Evolutionary conservation across 2,113 vertebrate species (phyloP).

Genomic region (Camarhynchus parvulus): DNA sequence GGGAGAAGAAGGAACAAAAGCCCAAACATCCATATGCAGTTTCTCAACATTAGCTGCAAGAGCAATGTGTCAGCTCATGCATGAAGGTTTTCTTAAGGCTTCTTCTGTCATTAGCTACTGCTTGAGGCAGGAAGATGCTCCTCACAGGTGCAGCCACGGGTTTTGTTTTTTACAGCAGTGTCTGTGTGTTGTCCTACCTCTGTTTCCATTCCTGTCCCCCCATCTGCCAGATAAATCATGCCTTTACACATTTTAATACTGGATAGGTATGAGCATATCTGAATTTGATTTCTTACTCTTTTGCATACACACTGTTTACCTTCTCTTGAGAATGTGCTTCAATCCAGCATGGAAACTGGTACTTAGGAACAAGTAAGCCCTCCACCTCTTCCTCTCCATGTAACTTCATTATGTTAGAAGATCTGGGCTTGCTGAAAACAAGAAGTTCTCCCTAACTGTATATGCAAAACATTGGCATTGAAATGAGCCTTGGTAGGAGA

Average conservation of each 20-base stretch:
- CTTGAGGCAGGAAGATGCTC: background rate
- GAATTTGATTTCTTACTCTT: background rate
- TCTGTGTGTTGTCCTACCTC: background rate
- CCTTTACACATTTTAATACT: background rate
- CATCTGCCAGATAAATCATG: background rate
- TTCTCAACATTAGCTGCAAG: background rate
- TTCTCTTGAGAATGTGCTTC: background rate
- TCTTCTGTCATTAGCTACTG: background rate
- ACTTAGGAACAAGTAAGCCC: background rate
- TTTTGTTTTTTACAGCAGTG: background rate
- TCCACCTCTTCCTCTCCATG: background rate
- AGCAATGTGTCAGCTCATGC: background rate
- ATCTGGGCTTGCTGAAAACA: background rate
- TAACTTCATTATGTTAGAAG: background rate
- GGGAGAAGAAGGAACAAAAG: background rate
- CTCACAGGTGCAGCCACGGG: rapidly evolving
- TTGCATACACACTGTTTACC: background rate
- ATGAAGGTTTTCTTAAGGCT: background rate
- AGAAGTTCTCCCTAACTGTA: background rate
- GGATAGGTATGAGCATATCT: background rate
- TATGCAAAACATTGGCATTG: background rate
- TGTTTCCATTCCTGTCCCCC: rapidly evolving
- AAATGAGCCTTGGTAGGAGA: background rate
- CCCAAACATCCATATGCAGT: background rate
- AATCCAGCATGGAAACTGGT: background rate